Evolutionary conservation across 2,797 vertebrate genomes (phyloP).

Genomic region (Poeciliopsis infans): DNA sequence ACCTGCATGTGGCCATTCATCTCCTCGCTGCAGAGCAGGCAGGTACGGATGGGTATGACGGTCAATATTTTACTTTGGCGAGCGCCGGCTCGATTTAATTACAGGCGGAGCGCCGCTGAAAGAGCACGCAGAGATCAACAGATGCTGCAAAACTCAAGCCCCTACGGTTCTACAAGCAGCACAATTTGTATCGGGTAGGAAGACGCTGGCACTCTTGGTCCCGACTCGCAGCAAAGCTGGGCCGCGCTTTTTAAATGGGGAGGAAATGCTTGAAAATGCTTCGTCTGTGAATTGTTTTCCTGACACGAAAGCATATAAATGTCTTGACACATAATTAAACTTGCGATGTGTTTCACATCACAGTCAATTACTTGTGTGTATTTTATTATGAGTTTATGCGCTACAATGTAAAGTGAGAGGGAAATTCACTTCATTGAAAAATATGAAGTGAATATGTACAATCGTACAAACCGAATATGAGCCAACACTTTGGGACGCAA

Average conservation of each 20-base stretch:
- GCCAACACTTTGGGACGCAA: no score
- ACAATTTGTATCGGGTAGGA: slow-evolving; percentile 62
- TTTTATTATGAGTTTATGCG: background rate
- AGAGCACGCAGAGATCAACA: slow-evolving; percentile 56
- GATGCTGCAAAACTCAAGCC: slow-evolving; percentile 6
- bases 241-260: background rate
- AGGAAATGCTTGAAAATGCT: background rate
- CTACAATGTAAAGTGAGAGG: background rate
- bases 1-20: slow-evolving; percentile 54
- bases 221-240: background rate
- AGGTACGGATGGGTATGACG: slow-evolving; percentile 67
- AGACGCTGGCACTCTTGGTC: slow-evolving; percentile 44
- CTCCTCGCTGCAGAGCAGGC: slow-evolving; percentile 48
- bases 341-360: background rate
- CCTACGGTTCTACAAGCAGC: slow-evolving; percentile 53
- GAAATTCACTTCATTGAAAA: no score
- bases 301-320: background rate
- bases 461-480: no score
- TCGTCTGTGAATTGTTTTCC: background rate
- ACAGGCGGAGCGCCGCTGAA: slow-evolving; percentile 58
- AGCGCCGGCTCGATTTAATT: slow-evolving; percentile 76
- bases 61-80: slow-evolving; percentile 82
- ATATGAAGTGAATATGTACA: no score
- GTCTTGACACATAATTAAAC: background rate
- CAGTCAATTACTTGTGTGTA: background rate